These are phyloP conservation scores for Poeciliopsis retropinna DNA, from an alignment of 2,113 vertebrate genomes.

Conservation along the genomic window DNA sequence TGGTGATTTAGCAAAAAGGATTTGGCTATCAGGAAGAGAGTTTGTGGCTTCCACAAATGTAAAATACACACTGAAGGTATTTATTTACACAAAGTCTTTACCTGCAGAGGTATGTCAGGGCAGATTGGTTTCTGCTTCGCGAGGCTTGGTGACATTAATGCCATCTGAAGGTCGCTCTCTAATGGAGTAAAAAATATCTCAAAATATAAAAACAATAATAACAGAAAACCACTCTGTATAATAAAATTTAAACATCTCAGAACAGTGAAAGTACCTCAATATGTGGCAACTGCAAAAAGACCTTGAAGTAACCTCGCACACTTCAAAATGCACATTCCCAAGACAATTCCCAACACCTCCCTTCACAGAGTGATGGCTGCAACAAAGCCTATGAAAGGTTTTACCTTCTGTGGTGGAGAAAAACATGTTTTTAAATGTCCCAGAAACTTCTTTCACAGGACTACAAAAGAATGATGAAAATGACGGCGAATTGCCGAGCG, in stretches of 20 bases:
- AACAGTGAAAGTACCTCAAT: slow-evolving; percentile 8
- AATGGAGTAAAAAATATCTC: slow-evolving; percentile 9
- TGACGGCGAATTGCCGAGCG: neutral
- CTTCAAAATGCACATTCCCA: slow-evolving; percentile 1
- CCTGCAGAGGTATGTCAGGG: neutral
- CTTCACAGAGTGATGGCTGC: slow-evolving; percentile 8
- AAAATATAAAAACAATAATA: slow-evolving; percentile 31
- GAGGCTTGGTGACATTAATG: slow-evolving; percentile 32
- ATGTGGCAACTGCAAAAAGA: slow-evolving; percentile 16
- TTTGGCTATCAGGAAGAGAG: neutral
- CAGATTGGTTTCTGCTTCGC: slow-evolving; percentile 16
- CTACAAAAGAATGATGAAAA: neutral
- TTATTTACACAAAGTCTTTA: neutral
- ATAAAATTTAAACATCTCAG: slow-evolving; percentile 37
- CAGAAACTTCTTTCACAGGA: neutral
- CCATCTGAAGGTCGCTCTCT: slow-evolving; percentile 33
- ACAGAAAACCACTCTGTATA: slow-evolving; percentile 19
- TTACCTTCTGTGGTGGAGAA: neutral
- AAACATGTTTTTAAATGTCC: slow-evolving; percentile 1
- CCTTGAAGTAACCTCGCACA: slow-evolving; percentile 51
- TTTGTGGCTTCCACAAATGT: no score
- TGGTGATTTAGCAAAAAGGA: neutral
- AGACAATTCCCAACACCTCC: slow-evolving; percentile 13
- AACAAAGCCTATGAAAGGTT: slow-evolving; percentile 1
- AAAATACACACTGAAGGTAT: neutral